phyloP scores from a whole-genome alignment of 1,140 invertebrate genomes.

The Pomacea maculata region DNA sequence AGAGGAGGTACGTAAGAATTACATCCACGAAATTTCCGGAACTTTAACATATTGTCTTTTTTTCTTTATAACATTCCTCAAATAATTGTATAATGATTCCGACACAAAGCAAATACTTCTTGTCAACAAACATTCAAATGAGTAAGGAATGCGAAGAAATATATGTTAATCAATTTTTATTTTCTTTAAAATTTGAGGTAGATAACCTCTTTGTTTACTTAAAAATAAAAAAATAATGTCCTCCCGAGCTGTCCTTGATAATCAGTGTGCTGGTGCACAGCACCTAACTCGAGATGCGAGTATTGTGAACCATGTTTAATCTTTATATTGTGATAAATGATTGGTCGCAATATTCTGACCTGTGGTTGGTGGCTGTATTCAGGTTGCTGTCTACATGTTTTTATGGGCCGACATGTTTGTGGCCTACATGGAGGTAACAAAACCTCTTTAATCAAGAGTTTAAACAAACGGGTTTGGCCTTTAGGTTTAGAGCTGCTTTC shows the following conservation, averaged over 20 bases:
- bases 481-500: not conserved
- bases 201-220: too few relatives aligned
- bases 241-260: too few relatives aligned
- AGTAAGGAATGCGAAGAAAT: too few relatives aligned
- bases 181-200: too few relatives aligned
- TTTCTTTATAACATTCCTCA: not conserved
- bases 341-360: not conserved
- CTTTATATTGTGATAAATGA: not conserved
- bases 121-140: too few relatives aligned
- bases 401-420: conserved; percentile 56
- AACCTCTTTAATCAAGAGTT: not conserved
- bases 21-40: too few relatives aligned
- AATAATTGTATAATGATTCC: too few relatives aligned
- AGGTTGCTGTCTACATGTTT: conserved; percentile 52
- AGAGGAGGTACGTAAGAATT: conserved; percentile 68
- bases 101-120: too few relatives aligned
- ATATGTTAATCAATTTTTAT: too few relatives aligned
- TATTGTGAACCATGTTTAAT: not conserved
- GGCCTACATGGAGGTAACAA: conserved; percentile 58
- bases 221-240: too few relatives aligned
- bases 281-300: too few relatives aligned
- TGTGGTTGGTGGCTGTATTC: not conserved
- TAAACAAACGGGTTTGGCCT: not conserved
- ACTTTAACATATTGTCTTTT: not conserved
- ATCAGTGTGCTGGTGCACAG: too few relatives aligned